Base-by-base conservation (phyloP, 2,797 vertebrate species). In the Delichon dasypus region DNA sequence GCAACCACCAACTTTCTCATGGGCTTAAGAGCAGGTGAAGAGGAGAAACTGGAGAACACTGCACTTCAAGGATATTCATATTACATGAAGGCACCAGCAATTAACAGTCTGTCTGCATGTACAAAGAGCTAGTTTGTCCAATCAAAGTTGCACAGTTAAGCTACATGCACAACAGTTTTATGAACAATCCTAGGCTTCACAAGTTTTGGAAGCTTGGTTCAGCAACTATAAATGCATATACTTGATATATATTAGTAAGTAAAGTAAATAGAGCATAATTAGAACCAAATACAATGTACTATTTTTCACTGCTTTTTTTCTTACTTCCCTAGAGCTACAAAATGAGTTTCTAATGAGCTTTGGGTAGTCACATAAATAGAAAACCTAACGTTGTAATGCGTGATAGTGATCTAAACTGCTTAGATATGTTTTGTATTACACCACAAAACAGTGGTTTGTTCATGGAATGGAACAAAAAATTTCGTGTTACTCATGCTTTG, bases 381-480 rank as follows among this genome's bases (percentile, higher is more conserved):
- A 97, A 98, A 97, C 88, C 91, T 97, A 97, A 97, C 26, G 30
- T 94, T 97, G 90, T 97, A 98, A 97, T 97, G 97, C 94, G 92
- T 97, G 97, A 98, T 97, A 98, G 97, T 96, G 96, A 98, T 98
- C 97, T 98, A 97, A 98, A 98, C 95, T 95, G 96, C 96, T 97
- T 96, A 97, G 97, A 96, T 97, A 96, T 97, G 96, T 97, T 98
- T 97, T 98, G 93, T 96, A 97, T 98, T 98, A 97, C 91, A 95
- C 97, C 97, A 97, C 97, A 97, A 97, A 98, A 98, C 97, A 98
- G 97, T 97, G 97, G 97, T 97, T 98, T 97, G 97, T 98, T 98
- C 97, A 97, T 82, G 89, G 96, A 98, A 98, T 97, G 97, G 96
- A 98, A 98, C 96, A 98, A 98, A 98, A 90, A 98, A 98, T 97